Percentiles rank a stretch among this genome's conserved stretches.
phyloP scores from a whole-genome alignment of 2,113 vertebrate species.

The Archocentrus centrarchus region DNA sequence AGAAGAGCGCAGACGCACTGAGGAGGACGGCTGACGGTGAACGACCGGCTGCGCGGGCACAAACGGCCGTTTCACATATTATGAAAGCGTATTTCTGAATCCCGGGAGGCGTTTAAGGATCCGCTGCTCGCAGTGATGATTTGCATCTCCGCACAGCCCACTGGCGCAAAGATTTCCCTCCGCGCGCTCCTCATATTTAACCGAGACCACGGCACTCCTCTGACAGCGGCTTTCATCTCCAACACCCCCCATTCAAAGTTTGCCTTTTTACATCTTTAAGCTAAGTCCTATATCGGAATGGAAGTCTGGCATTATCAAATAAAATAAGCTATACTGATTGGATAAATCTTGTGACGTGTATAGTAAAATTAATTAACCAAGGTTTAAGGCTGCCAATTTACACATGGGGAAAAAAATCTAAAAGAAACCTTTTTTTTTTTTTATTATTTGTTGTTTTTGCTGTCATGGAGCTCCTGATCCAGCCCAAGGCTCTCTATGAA shows the following conservation, averaged over 20 bases:
- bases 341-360: too few species aligned
- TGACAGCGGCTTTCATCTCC: neutral
- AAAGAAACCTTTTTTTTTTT: too few species aligned
- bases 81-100: neutral
- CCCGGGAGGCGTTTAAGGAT: neutral
- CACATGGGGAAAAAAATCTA: too few species aligned
- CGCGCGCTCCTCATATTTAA: neutral
- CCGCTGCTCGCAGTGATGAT: neutral
- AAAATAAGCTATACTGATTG: too few species aligned
- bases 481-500: too few species aligned
- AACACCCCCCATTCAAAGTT: neutral
- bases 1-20: constrained; percentile 67
- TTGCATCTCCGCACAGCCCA: neutral
- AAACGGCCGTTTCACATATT: neutral
- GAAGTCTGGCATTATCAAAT: too few species aligned
- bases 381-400: too few species aligned
- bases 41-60: neutral
- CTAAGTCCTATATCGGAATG: too few species aligned
- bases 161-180: neutral
- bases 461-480: too few species aligned
- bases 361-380: too few species aligned
- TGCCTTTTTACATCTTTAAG: too few species aligned
- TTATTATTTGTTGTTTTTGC: too few species aligned
- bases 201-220: neutral
- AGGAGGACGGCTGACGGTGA: neutral